These are phyloP conservation scores for Capitella teleta DNA, from an alignment of 1,140 invertebrate genomes.

Conservation along the genomic window DNA sequence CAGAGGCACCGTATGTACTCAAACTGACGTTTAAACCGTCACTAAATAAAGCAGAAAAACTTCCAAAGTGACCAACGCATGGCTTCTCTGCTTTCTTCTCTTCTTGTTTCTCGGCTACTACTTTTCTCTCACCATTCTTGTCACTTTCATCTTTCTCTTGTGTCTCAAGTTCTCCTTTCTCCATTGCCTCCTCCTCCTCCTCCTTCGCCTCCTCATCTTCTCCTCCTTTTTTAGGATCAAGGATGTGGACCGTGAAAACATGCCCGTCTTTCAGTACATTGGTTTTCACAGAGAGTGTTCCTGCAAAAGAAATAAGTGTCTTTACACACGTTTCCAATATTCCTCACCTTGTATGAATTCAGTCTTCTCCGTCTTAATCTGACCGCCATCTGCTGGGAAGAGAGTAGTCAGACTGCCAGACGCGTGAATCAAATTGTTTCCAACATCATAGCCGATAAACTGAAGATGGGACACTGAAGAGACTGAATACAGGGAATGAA, in stretches of 20 bases:
- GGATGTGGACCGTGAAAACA: conserved; percentile 32
- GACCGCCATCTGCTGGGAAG: conserved; percentile 37
- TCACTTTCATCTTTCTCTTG: conserved; percentile 22
- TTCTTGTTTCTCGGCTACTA: too few relatives aligned
- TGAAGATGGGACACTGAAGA: conserved; percentile 14
- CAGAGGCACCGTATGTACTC: conserved; percentile 33
- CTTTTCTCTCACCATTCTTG: not conserved
- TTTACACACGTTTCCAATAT: too few relatives aligned
- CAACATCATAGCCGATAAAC: conserved; percentile 39
- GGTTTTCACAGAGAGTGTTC: conserved; percentile 25
- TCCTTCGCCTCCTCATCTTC: conserved; percentile 9
- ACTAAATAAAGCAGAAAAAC: conserved; percentile 25
- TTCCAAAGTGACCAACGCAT: conserved; percentile 34
- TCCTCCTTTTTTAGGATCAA: conserved; percentile 28
- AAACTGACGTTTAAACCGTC: conserved; percentile 37
- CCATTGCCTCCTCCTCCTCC: conserved; percentile 14
- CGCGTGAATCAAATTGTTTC: conserved; percentile 34
- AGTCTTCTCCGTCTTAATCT: conserved; percentile 33
- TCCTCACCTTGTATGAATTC: conserved; percentile 32
- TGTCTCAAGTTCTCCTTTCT: conserved; percentile 33
- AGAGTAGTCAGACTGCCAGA: conserved; percentile 31
- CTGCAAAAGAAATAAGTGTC: too few relatives aligned
- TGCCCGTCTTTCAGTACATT: conserved; percentile 38
- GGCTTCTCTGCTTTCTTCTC: conserved; percentile 13
- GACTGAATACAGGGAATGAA: too few relatives aligned